Evolutionary conservation across 2,113 vertebrate species (phyloP), one percentile per base, ranked within the genome.

Genomic region (Coryphaenoides rupestris): DNA sequence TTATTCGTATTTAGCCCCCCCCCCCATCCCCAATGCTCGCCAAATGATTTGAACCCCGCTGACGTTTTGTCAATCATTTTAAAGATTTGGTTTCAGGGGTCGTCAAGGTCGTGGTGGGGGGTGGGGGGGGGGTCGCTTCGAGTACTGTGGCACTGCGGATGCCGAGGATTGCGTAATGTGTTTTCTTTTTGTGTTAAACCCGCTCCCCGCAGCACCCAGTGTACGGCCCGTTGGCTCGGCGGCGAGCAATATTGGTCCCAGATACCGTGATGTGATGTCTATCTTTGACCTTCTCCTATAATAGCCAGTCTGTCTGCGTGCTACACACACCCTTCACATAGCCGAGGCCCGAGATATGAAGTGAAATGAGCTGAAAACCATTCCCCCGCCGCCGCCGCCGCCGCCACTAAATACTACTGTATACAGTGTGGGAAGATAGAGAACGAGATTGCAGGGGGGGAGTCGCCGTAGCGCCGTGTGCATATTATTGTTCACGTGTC

Each of bases 331-430:
- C n/a, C 72, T 53, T 68, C 50, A 70, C 50, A 62, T 17, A 23
- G 49, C 5, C 60, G 64, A 46, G 64, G 66, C 56, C 13, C 47
- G 17, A 68, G 82, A 82, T 73, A 64, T 40, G 68, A 69, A 67
- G 67, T 66, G 69, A 68, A 54, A 79, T 77, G 80, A 64, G 66
- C 78, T 65, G 65, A 77, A 82, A 81, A 70, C 69, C 63, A 82
- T 83, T 84, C 75, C 52, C 22, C 69, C 69, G n/a, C n/a, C n/a
- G n/a, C n/a, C n/a, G n/a, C n/a, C n/a, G n/a, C n/a, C n/a, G n/a
- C n/a, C n/a, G 58, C 73, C 40, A 73, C 68, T 80, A 74, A 75
- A 78, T 63, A 68, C 24, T 49, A 23, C 16, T 60, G 66, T 63
- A 60, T 58, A 55, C 66, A 63, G 70, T 54, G 66, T 57, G 65